Base-by-base conservation (phyloP, 2,888 invertebrate genomes). In the Ischnus inquisitorius region DNA sequence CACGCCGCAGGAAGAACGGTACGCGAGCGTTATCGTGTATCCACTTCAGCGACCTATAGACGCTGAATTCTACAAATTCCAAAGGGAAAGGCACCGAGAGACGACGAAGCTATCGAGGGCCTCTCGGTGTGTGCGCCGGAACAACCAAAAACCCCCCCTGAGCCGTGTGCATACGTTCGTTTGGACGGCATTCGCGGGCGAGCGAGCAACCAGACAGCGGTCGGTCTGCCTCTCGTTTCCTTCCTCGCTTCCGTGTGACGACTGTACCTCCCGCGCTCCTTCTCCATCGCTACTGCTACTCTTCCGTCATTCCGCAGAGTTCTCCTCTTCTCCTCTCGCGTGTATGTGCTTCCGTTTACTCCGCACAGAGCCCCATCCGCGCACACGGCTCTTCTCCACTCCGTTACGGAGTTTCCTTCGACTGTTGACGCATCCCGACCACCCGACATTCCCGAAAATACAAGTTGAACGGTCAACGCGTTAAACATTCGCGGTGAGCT, bases 51-150 rank as follows among this genome's bases (percentile, higher is more conserved):
- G 67, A 48, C 43, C 77, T 67, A 77, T 79, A 79, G 67, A 79
- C 76, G 39, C 60, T 16, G 80, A 34, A 80, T 83, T 83, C 68
- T 72, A 62, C 65, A 34, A 72, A 83, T 85, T 84, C 84, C 79
- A 54, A 71, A 64, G 65, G 34, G 57, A 77, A 65, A 79, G 60
- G 60, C 19, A 16, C 28, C 60, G 69, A 64, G 78, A 76, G 39
- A 72, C 48, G 48, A 81, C 71, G 78, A 80, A 82, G 82, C 79
- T 68, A 83, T 81, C 84, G 77, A 67, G 77, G 80, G 79, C 81
- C 82, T 86, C 79, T 67, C 64, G 71, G 75, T 84, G 82, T 78
- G 54, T 68, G 69, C 64, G 75, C 79, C 69, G 83, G 41, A 83
- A 83, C 39, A 25, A 62, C 71, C 41, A 34, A 65, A 43, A 46